These are phyloP conservation scores for Cheilinus undulatus DNA, from an alignment of 2,113 vertebrate genomes.

Conservation along the genomic window DNA sequence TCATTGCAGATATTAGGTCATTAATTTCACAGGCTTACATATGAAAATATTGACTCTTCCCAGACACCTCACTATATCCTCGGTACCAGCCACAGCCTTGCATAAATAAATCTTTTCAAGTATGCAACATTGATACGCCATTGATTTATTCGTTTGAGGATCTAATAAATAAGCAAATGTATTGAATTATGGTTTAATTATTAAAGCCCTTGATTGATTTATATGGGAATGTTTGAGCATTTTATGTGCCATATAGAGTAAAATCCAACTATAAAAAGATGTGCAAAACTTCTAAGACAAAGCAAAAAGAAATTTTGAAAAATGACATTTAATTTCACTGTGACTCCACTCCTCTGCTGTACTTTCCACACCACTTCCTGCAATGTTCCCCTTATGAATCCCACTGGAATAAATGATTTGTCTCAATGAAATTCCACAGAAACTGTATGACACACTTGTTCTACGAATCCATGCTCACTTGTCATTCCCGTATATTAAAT, in stretches of 20 bases:
- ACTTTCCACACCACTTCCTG: slow-evolving; percentile 1
- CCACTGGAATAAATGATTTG: slow-evolving; percentile 31
- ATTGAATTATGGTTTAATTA: slow-evolving; percentile 74
- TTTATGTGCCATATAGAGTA: neutral
- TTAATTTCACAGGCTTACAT: slow-evolving; percentile 85
- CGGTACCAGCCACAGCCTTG: slow-evolving; percentile 58
- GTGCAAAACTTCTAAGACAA: too few species aligned
- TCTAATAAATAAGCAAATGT: slow-evolving; percentile 79
- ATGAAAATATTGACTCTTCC: slow-evolving; percentile 86
- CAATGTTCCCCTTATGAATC: slow-evolving; percentile 13
- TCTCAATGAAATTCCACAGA: slow-evolving; percentile 8
- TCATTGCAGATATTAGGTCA: slow-evolving; percentile 83
- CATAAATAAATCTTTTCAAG: slow-evolving; percentile 77
- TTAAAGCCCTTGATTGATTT: slow-evolving; percentile 67
- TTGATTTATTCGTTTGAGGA: slow-evolving; percentile 77
- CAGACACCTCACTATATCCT: slow-evolving; percentile 73
- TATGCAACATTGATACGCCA: slow-evolving; percentile 69
- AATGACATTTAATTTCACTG: neutral
- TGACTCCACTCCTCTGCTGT: neutral
- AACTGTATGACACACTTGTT: slow-evolving; percentile 51
- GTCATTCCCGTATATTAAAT: slow-evolving; percentile 41
- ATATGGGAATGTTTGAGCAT: slow-evolving; percentile 36
- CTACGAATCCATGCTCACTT: slow-evolving; percentile 30
- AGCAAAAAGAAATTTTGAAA: neutral
- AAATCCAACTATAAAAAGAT: neutral